Evolutionary conservation across 2,888 invertebrate genomes (phyloP).

Genomic region (Idaea straminata): DNA sequence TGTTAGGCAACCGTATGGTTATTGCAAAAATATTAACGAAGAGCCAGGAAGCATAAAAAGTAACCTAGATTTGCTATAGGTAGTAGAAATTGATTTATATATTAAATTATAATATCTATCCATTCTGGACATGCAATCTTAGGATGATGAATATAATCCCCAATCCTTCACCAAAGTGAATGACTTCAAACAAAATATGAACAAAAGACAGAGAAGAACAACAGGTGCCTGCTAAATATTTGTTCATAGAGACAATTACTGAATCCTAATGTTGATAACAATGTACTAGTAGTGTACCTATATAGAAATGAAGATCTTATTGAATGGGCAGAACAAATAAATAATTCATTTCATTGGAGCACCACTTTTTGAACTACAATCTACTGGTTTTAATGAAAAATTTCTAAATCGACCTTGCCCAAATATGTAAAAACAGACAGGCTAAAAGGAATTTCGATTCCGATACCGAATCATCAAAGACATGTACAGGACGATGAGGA

Average conservation of each 20-base stretch:
- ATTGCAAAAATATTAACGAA: neutral
- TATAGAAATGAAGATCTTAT: neutral
- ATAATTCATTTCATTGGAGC: neutral
- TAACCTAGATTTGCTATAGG: neutral
- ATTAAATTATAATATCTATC: no score
- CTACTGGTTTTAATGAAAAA: no score
- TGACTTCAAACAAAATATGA: constrained; percentile 30
- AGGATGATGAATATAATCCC: constrained; percentile 6
- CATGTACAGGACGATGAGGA: no score
- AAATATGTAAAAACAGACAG: no score
- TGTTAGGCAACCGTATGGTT: constrained; percentile 3
- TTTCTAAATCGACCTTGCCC: no score
- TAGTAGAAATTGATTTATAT: no score
- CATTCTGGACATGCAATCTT: no score
- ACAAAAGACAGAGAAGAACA: constrained; percentile 13
- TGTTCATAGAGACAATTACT: neutral
- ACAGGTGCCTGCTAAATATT: neutral
- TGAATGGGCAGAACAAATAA: neutral
- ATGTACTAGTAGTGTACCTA: neutral
- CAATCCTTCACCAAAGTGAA: constrained; percentile 31
- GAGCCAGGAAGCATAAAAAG: neutral
- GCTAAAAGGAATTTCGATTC: no score
- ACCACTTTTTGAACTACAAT: neutral
- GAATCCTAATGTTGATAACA: neutral
- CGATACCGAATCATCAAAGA: no score